A percentile compares a stretch with the other conserved stretches of the same genome.
Conservation (phyloP, 2,113 vertebrate species). For the Calyptomena viridis region DNA sequence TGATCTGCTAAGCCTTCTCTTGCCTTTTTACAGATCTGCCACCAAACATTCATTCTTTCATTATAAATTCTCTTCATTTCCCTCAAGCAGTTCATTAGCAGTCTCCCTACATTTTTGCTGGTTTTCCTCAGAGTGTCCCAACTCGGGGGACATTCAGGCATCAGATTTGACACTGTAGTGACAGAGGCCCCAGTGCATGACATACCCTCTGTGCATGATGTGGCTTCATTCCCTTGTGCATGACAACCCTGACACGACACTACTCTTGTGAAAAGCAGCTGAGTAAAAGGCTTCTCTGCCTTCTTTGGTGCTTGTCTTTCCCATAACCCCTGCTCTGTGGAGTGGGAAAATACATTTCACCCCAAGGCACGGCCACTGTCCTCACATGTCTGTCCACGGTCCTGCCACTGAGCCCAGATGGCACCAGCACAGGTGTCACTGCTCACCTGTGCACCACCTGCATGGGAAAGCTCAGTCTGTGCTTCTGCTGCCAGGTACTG, state of each 20-base stretch:
- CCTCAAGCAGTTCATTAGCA: background rate
- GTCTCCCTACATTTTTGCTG: background rate
- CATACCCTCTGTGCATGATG: background rate
- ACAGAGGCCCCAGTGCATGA: background rate
- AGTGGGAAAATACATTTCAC: background rate
- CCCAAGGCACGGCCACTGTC: background rate
- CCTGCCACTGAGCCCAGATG: background rate
- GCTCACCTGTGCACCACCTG: background rate
- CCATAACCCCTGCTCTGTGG: background rate
- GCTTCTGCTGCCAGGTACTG: background rate
- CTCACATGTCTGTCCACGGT: fast-evolving
- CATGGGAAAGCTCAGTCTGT: background rate
- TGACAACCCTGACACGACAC: fast-evolving
- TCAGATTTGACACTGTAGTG: background rate
- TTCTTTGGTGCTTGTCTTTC: background rate
- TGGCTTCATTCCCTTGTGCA: background rate
- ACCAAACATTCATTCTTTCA: background rate
- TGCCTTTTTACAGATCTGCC: background rate
- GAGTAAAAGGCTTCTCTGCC: background rate
- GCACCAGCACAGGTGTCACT: background rate
- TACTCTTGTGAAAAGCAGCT: background rate
- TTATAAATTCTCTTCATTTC: background rate
- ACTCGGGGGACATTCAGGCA: background rate
- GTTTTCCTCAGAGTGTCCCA: background rate
- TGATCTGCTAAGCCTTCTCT: background rate